These are phyloP conservation scores for Mycetomoellerius zeteki DNA, from an alignment of 1,140 invertebrate species.

Conservation along the genomic window DNA sequence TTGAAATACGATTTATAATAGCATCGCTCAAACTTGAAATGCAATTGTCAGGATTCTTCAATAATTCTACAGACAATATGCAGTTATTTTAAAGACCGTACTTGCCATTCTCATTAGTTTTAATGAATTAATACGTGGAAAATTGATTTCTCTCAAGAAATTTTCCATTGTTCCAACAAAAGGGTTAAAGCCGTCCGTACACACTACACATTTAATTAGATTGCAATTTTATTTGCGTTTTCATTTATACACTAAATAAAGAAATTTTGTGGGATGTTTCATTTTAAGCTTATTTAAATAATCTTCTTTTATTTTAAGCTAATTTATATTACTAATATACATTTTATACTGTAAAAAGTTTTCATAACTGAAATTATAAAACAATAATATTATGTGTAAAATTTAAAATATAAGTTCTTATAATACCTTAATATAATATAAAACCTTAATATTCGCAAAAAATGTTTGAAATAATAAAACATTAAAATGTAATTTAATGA, in stretches of 20 bases:
- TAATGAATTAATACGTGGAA: conserved; percentile 35
- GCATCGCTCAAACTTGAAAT: conserved; percentile 16
- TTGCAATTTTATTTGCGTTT: conserved; percentile 4
- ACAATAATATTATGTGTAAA: not conserved
- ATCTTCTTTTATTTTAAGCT: too few relatives aligned
- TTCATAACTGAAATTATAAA: not conserved
- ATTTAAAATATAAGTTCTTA: not conserved
- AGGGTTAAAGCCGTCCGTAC: not conserved
- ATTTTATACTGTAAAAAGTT: not conserved
- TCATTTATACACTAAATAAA: not conserved
- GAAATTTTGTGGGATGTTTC: not conserved
- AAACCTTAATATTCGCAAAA: not conserved
- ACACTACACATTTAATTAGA: conserved; percentile 5
- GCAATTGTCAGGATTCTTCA: conserved; percentile 21
- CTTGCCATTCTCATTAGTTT: conserved; percentile 20
- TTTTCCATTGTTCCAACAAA: not conserved
- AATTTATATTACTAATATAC: not conserved
- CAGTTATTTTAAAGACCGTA: conserved; percentile 21
- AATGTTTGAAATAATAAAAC: not conserved
- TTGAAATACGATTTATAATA: conserved; percentile 34
- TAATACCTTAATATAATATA: not conserved
- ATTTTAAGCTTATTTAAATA: conserved; percentile 8
- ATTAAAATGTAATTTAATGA: not conserved
- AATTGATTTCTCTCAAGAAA: conserved; percentile 45
- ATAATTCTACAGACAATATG: conserved; percentile 35